Evolutionary conservation across 2,113 vertebrate species (phyloP), one percentile per base, ranked within the genome.

Genomic region (Typhlomys cinereus): DNA sequence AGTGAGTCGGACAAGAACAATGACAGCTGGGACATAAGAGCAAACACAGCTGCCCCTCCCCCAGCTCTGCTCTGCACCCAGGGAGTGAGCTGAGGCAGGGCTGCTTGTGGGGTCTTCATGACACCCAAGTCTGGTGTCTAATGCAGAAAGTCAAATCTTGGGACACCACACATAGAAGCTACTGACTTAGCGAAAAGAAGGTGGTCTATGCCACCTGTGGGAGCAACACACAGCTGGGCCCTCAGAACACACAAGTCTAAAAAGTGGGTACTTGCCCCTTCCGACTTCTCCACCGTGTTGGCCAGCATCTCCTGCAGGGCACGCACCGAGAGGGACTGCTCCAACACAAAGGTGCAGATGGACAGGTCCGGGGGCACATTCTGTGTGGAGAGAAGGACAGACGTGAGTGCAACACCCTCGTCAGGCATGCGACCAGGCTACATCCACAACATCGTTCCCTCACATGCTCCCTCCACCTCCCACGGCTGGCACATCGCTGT

Each of bases 341-440:
- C 99, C 98, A 99, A 96, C 89, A 99, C 99, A 50, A 99, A 99
- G n/a, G 99, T 99, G 93, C 99, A 99, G 96, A 99, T 99, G 93
- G 99, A 99, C 94, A 99, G 98, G 97, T 99, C 99, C 52, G 99
- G 99, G 94, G 99, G 99, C n/a, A 99, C 99, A 98, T 99, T 99
- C 99, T 99, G 98, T 50, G 93, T 85, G 48, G 75, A 94, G 87
- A 97, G 85, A 93, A 27, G 27, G 64, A 31, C 27, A 92, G 7
- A 57, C 17, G n/a, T 46, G 29, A 93, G 97, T 15, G 64, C 1
- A 9, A 5, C 25, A 34, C 15, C 29, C 15, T 14, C 59, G 36
- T 25, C 66, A 52, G 34, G 46, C n/a, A 78, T 18, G 29, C 31
- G 50, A 44, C 5, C 36, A 54, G 52, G 8, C 34, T 29, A 75